Evolutionary conservation across 2,113 vertebrate species (phyloP), one percentile per base, ranked within the genome.

Genomic region (Tenebrosternarchus preto): DNA sequence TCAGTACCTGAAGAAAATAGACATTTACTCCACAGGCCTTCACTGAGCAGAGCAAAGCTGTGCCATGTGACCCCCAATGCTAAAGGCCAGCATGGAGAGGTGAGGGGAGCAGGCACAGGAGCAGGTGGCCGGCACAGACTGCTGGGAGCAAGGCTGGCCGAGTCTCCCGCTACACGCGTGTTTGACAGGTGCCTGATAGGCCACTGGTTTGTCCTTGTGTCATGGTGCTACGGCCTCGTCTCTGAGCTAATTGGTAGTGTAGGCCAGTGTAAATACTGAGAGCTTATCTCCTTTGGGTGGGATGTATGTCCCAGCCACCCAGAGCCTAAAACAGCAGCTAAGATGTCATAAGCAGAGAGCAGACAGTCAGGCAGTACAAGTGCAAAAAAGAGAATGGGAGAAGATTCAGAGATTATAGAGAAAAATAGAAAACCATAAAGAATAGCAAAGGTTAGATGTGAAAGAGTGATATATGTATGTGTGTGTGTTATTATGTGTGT

Each of bases 1-100:
- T 99, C 87, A 99, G 92, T 86, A 99, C 98, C 98, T 99, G 87
- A 64, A 77, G 76, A 83, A 78, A 71, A 78, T 66, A 50, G n/a
- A n/a, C n/a, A n/a, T n/a, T n/a, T n/a, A n/a, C n/a, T n/a, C n/a
- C n/a, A n/a, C n/a, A n/a, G n/a, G n/a, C n/a, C n/a, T 36, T 80
- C 76, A 76, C 71, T 72, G 80, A 84, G 70, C 57, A 75, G 36
- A 46, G 57, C 53, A 59, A 6, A 31, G 36, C 16, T 78, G 57
- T 70, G 43, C 24, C 22, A 71, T 46, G 31, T 78, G 66, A 39
- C 16, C 24, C 19, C 1, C 12, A 56, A 29, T 50, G 61, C 71
- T 31, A 24, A 72, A 61, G 39, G 25, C 36, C 24, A 22, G 60
- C 39, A 24, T 5, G 12, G 43, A 16, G 36, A 53, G 1, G 16